Evolutionary conservation across 2,797 vertebrate genomes (phyloP), one percentile per base, ranked within the genome.

Genomic region (Peromyscus aztecus): DNA sequence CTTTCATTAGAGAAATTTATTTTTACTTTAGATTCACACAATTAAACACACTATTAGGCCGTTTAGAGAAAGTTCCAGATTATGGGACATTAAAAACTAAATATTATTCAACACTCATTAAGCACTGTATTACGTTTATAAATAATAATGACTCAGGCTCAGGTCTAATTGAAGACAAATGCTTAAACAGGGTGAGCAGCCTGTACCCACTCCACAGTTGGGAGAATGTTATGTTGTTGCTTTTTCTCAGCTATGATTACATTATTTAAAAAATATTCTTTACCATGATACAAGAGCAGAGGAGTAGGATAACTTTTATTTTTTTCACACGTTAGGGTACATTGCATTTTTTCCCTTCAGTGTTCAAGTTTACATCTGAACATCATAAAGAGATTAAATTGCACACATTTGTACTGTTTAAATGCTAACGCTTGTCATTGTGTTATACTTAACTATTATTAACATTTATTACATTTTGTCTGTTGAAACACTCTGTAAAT

Each of bases 21-120:
- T 97, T 94, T 97, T 98, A 97, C 81, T 96, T 97, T 96, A 97
- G 91, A 98, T 91, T 96, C 95, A 97, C 63, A 88, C 91, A 96
- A 97, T 98, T 97, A 97, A 94, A 69, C 73, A 75, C 65, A 94
- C 81, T 52, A 81, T 43, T 78, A 85, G 81, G 81, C 27, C 49
- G 97, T 97, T 86, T 97, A 94, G 97, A 34, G 95, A 94, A 97
- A 97, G 90, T 95, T 95, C 80, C 81, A 97, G 94, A 92, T 93
- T 91, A 97, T 86, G 80, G 94, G 89, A 97, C 73, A 93, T 95
- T 96, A 97, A 96, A 88, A 94, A 94, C 63, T 80, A 90, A 95
- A 84, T 96, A 78, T 77, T 81, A 83, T 75, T 94, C 81, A 95
- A 76, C 81, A 97, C 46, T 95, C 90, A 97, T 98, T 97, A 97